phyloP scores from a whole-genome alignment of 2,797 vertebrate genomes.

The Syngnathus rostellatus region DNA sequence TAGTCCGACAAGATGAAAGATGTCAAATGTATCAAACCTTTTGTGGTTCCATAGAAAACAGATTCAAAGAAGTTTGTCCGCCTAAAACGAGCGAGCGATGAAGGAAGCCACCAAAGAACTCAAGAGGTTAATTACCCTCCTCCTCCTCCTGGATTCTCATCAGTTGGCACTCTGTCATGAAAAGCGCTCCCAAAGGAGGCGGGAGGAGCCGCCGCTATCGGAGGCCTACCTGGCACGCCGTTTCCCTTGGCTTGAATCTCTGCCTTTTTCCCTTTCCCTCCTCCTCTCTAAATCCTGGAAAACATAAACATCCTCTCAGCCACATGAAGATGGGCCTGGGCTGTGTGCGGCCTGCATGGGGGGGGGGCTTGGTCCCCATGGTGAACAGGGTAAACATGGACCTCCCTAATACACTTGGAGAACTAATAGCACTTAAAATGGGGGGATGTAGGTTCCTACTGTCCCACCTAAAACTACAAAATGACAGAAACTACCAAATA shows the following conservation, averaged over 20 bases:
- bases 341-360: conserved; percentile 17
- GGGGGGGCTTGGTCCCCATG: conserved; percentile 30
- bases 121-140: neutral
- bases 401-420: neutral
- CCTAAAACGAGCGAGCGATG: neutral
- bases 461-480: neutral
- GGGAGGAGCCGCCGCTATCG: neutral
- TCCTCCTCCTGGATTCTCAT: neutral
- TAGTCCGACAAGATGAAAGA: neutral
- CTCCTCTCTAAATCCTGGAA: conserved; percentile 26
- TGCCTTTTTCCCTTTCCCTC: neutral
- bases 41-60: neutral
- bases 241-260: neutral
- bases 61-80: conserved; percentile 3
- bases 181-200: conserved; percentile 6
- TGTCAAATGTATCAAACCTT: neutral
- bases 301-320: conserved; percentile 45
- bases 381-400: conserved; percentile 52
- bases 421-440: neutral
- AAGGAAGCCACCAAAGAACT: conserved; percentile 6
- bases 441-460: neutral
- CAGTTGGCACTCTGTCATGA: neutral
- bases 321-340: conserved; percentile 19
- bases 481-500: no score
- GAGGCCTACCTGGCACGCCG: neutral